Evolutionary conservation across 2,113 vertebrate genomes (phyloP).

Genomic region (Bubo bubo): DNA sequence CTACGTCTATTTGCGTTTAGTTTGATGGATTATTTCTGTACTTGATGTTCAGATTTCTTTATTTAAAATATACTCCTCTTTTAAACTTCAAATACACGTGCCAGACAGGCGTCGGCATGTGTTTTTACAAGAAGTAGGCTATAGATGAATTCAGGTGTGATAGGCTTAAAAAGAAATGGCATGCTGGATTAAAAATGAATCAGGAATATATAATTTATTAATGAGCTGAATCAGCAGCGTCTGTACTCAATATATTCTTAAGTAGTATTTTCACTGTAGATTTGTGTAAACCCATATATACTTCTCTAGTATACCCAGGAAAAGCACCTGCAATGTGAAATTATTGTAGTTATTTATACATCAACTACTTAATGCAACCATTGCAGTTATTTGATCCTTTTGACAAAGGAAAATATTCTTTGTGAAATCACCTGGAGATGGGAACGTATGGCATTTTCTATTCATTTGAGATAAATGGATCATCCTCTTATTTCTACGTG

Average conservation of each 20-base stretch:
- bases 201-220: neutral
- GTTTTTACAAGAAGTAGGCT: neutral
- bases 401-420: neutral
- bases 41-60: neutral
- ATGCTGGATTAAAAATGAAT: neutral
- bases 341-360: neutral
- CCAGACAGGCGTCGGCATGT: neutral
- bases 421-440: neutral
- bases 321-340: neutral
- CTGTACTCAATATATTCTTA: neutral
- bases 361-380: neutral
- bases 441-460: neutral
- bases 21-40: neutral
- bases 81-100: neutral
- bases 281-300: neutral
- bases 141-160: neutral
- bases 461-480: neutral
- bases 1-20: fast-evolving
- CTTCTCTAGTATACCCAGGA: neutral
- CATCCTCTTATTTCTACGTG: neutral
- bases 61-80: neutral
- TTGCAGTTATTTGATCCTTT: neutral
- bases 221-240: neutral
- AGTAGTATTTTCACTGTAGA: neutral
- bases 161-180: neutral